phyloP scores from a whole-genome alignment of 2,797 vertebrate genomes.

The Ptychobarbus kaznakovi region DNA sequence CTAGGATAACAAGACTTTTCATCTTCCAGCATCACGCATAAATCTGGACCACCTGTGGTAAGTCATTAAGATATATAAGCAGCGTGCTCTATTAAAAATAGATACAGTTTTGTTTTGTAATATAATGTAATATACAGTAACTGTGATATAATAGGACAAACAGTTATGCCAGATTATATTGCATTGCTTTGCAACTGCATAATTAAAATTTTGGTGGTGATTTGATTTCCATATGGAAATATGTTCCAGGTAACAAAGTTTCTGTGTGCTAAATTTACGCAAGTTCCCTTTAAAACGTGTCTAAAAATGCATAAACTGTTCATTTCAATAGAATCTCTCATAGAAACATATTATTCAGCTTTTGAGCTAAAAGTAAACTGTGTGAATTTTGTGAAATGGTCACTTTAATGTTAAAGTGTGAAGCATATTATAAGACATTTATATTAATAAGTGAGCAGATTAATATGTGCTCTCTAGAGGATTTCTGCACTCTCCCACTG shows the following conservation, averaged over 20 bases:
- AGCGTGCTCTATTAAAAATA: not conserved
- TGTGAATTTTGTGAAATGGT: not conserved
- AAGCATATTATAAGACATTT: conserved; percentile 14
- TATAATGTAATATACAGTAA: not conserved
- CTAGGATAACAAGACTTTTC: conserved; percentile 37
- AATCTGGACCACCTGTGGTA: conserved; percentile 37
- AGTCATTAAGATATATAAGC: conserved; percentile 28
- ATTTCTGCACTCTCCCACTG: conserved; percentile 70
- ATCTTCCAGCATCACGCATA: conserved; percentile 19
- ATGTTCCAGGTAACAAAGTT: not conserved
- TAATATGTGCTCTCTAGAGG: conserved; percentile 54
- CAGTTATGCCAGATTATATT: not conserved
- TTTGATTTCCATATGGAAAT: conserved; percentile 13
- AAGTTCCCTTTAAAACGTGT: not conserved
- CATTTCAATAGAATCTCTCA: not conserved
- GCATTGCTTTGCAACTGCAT: not conserved
- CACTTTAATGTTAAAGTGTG: not conserved
- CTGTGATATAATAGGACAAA: not conserved
- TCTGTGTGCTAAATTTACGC: not conserved
- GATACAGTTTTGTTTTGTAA: not conserved
- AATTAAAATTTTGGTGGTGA: not conserved
- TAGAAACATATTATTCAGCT: not conserved
- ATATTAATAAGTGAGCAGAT: conserved; percentile 37
- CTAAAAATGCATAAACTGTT: not conserved
- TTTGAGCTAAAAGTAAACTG: not conserved